Evolutionary conservation across 2,113 vertebrate species (phyloP).

Genomic region (Condylura cristata): DNA sequence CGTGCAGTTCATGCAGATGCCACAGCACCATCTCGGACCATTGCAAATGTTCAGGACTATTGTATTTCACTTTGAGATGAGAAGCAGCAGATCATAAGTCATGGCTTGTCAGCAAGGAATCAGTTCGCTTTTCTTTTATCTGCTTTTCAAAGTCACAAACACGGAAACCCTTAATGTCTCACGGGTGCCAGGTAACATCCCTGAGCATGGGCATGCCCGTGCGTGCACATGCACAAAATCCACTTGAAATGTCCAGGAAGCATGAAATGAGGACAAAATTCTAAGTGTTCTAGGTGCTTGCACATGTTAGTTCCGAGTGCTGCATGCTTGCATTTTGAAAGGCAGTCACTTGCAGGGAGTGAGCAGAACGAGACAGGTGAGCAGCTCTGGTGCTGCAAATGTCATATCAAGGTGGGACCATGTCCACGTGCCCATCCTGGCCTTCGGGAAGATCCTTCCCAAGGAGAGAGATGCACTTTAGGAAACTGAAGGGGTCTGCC

Average conservation of each 20-base stretch:
- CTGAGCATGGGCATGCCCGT: not conserved
- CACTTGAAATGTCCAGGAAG: not conserved
- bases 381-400: not conserved
- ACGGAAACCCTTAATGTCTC: slow-evolving; percentile 43
- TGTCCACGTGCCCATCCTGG: fast-evolving
- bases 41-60: not conserved
- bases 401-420: not conserved
- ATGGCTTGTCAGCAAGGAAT: slow-evolving; percentile 52
- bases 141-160: slow-evolving; percentile 66
- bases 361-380: not conserved
- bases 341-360: not conserved
- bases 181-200: slow-evolving; percentile 1
- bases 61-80: slow-evolving; percentile 58
- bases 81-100: slow-evolving; percentile 48
- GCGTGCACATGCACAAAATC: not conserved
- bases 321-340: slow-evolving; percentile 28
- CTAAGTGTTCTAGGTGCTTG: not conserved
- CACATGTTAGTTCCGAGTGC: not conserved
- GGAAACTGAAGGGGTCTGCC: not conserved
- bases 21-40: slow-evolving; percentile 1
- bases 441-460: not conserved
- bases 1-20: slow-evolving; percentile 34
- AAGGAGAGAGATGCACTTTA: not conserved
- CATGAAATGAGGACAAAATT: slow-evolving; percentile 10
- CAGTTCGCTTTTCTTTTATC: slow-evolving; percentile 59